A percentile compares a stretch with the other conserved stretches of the same genome.
These are phyloP conservation scores for Gobiocypris rarus DNA, from an alignment of 2,113 vertebrate genomes.

Conservation along the genomic window DNA sequence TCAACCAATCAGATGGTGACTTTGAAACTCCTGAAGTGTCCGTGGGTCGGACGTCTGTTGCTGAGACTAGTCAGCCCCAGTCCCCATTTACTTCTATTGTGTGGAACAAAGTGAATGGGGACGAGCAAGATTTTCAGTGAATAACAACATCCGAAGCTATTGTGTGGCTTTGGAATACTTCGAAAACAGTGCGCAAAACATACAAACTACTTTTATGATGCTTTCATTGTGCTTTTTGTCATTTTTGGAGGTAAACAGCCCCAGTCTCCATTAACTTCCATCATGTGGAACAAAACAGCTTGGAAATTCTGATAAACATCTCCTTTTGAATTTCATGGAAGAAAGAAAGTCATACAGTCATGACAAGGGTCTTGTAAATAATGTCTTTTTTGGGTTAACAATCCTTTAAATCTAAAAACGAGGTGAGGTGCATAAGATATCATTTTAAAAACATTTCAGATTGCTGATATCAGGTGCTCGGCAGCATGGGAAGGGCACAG, in stretches of 20 bases:
- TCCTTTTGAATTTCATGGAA: background rate
- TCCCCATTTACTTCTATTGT: too few relatives aligned
- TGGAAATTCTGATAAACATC: conserved; percentile 23
- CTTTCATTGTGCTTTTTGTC: background rate
- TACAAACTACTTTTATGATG: too few relatives aligned
- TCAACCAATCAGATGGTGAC: too few relatives aligned
- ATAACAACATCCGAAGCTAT: background rate
- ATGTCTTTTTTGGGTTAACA: background rate
- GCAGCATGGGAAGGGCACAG: conserved; percentile 8
- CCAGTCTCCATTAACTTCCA: background rate
- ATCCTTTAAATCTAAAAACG: background rate
- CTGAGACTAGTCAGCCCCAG: too few relatives aligned
- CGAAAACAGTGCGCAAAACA: too few relatives aligned
- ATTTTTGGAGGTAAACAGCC: background rate
- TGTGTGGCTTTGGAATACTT: too few relatives aligned
- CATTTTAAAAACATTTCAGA: conserved; percentile 30
- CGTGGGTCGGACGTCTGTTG: too few relatives aligned
- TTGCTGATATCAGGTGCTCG: conserved; percentile 1
- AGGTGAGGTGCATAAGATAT: conserved; percentile 8
- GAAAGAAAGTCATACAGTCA: background rate
- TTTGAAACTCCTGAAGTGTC: too few relatives aligned
- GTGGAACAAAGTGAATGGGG: background rate
- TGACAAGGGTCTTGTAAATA: background rate
- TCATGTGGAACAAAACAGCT: background rate
- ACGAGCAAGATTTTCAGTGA: background rate